Conservation (phyloP, 1,140 invertebrate genomes). For the Medauroidea extradentata region DNA sequence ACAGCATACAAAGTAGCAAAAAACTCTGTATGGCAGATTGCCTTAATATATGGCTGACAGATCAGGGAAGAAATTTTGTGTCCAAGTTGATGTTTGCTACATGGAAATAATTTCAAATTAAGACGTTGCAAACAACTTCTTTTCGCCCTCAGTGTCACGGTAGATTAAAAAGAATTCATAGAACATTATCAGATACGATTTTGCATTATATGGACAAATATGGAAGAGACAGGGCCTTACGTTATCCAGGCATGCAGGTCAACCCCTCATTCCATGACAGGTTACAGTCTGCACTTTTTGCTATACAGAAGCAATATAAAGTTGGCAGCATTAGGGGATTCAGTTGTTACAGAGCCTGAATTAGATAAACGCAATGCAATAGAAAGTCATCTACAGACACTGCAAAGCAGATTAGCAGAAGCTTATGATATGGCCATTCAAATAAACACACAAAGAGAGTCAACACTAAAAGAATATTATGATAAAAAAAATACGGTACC, state of each 20-base stretch:
- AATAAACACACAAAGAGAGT: no score
- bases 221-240: not conserved
- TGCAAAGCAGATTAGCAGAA: no score
- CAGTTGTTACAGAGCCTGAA: no score
- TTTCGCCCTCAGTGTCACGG: constrained; percentile 18
- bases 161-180: constrained; percentile 1
- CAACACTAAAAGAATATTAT: no score
- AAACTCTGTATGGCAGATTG: constrained; percentile 21
- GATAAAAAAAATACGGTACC: no score
- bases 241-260: constrained; percentile 14
- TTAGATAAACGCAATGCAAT: no score
- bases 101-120: constrained; percentile 3
- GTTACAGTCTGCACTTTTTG: no score
- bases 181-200: constrained; percentile 8
- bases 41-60: constrained; percentile 26
- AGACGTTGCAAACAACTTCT: constrained; percentile 6
- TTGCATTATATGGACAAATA: constrained; percentile 7
- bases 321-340: no score
- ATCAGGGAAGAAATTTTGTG: constrained; percentile 26
- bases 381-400: no score
- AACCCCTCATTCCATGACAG: no score
- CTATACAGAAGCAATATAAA: no score
- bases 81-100: constrained; percentile 8
- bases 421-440: no score
- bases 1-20: constrained; percentile 24